phyloP scores from a whole-genome alignment of 1,140 invertebrate genomes.

The Epicauta chinensis region DNA sequence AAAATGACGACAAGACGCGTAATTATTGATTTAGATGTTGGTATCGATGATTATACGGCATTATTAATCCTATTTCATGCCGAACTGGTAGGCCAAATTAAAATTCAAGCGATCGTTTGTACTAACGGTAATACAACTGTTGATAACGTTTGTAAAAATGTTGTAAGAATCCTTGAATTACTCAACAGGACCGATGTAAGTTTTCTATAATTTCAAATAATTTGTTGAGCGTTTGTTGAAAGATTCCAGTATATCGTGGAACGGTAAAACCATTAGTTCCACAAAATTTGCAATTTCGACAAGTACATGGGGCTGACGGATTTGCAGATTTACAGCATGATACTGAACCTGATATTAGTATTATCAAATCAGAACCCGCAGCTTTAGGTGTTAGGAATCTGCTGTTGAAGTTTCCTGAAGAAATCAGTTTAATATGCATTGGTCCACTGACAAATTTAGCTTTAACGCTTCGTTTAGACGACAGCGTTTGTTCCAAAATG shows the following conservation, averaged over 20 bases:
- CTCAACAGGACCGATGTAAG: constrained; percentile 48
- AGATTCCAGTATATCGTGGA: constrained; percentile 63
- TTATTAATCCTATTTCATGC: constrained; percentile 52
- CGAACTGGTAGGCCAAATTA: constrained; percentile 43
- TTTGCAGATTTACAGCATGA: constrained; percentile 51
- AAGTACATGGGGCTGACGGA: constrained; percentile 57
- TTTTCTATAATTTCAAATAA: not conserved
- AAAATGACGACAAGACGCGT: constrained; percentile 20
- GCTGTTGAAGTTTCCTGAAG: constrained; percentile 32
- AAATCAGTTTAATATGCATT: constrained; percentile 57
- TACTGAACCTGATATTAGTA: constrained; percentile 20
- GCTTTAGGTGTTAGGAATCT: constrained; percentile 22
- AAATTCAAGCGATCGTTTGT: constrained; percentile 57
- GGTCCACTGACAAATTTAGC: constrained; percentile 75
- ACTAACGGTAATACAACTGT: constrained; percentile 57
- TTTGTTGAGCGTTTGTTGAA: not conserved
- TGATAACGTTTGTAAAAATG: constrained; percentile 54
- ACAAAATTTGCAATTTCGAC: constrained; percentile 21
- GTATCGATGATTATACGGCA: constrained; percentile 60
- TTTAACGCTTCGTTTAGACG: constrained; percentile 60
- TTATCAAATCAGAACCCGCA: constrained; percentile 21
- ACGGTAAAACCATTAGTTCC: constrained; percentile 48
- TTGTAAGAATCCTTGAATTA: constrained; percentile 51
- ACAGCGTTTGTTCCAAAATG: constrained; percentile 53
- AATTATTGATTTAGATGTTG: constrained; percentile 58